These are phyloP conservation scores for Sitta carolinensis DNA, from an alignment of 2,797 vertebrate species.

Conservation along the genomic window DNA sequence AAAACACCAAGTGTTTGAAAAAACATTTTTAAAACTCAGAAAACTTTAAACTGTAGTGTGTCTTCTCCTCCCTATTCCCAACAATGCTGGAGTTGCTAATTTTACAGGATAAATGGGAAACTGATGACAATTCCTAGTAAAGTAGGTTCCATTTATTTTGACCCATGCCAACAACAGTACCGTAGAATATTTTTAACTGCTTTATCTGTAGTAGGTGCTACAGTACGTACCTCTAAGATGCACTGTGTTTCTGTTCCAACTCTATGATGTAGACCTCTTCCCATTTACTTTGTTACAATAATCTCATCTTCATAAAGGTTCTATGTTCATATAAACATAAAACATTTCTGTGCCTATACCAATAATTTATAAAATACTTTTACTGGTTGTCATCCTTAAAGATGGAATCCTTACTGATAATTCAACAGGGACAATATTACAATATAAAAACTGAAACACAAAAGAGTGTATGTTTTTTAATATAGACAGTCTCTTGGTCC, in stretches of 20 bases:
- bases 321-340: background rate
- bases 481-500: background rate
- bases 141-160: conserved; percentile 32
- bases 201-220: background rate
- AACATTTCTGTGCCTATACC: background rate
- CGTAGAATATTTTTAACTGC: background rate
- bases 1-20: conserved; percentile 65
- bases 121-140: conserved; percentile 34
- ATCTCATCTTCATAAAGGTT: background rate
- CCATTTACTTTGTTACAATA: background rate
- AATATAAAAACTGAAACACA: background rate
- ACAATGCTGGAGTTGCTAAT: conserved; percentile 57
- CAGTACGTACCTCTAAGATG: background rate
- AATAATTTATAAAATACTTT: background rate
- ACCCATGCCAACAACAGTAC: background rate
- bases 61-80: conserved; percentile 56
- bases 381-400: background rate
- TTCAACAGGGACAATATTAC: background rate
- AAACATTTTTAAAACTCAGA: conserved; percentile 56
- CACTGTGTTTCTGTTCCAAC: background rate
- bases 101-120: conserved; percentile 62
- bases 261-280: background rate
- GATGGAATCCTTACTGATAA: background rate
- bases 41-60: conserved; percentile 51
- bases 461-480: background rate